A percentile compares a stretch with the other conserved stretches of the same genome.
Conservation (phyloP, 2,113 vertebrate genomes). For the Nesogale talazaci region DNA sequence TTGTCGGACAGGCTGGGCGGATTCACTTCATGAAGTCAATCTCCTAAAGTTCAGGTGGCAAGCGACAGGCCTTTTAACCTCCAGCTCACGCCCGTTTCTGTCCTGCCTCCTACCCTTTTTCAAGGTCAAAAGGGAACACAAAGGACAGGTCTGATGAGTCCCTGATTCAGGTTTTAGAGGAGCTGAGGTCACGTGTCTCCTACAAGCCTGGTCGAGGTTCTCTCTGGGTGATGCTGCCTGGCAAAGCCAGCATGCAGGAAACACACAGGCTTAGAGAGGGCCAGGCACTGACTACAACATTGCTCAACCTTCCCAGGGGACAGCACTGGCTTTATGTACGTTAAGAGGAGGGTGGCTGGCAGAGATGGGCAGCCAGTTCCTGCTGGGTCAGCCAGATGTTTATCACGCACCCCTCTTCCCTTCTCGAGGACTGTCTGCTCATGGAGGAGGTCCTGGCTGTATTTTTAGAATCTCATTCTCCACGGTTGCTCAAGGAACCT, state of each 20-base stretch:
- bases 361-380: neutral
- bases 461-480: conserved; percentile 16
- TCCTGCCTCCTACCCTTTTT: neutral
- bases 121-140: no score
- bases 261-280: neutral
- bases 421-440: conserved; percentile 15
- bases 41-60: neutral
- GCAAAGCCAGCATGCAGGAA: no score
- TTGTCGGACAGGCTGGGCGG: neutral
- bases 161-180: neutral
- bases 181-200: neutral
- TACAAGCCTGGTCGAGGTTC: neutral
- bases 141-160: neutral
- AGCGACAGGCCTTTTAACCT: neutral
- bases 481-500: conserved; percentile 44
- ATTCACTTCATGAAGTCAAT: neutral
- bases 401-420: neutral
- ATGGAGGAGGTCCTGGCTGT: conserved; percentile 39
- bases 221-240: neutral
- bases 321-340: neutral
- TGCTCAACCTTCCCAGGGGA: neutral
- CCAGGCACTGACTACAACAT: fast-evolving
- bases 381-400: neutral
- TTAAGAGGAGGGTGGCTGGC: neutral
- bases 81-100: neutral